Base-by-base conservation (phyloP, 2,113 vertebrate species). In the Pimephales promelas region DNA sequence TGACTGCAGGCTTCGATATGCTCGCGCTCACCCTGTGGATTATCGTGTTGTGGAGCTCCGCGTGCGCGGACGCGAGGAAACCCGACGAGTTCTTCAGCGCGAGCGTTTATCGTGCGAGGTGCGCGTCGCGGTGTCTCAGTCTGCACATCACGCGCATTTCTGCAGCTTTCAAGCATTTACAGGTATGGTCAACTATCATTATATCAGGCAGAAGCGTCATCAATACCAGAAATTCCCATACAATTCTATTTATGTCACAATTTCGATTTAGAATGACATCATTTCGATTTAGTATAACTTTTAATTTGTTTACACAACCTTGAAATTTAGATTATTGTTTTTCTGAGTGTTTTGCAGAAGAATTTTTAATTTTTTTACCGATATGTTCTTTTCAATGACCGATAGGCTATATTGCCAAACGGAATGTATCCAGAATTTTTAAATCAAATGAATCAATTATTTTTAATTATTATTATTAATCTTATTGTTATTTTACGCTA, bases 101-200 rank as follows among this genome's bases (percentile, higher is more conserved):
- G 87, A 95, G 96, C 31, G 88, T 97, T 81, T 95, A 92, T 89
- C 93, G 95, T 89, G 97, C 97, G 66, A 94, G 97, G 93, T 98
- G 97, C 94, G 92, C 96, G 61, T 96, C 97, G 88, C 94, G 97
- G 89, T 98, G 97, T 92, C 96, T 98, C 83, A 97, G 97, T 74
- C 94, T 98, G 91, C 97, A 98, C 93, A 96, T 98, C 94, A 98
- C 97, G 79, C 97, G 97, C 93, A 96, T 98, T 93, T 97, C 97
- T 80, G 96, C 96, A 77, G 96, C 96, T 79, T 96, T 96, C 94
- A 97, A 96, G 92, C 96, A 96, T 91, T 94, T 95, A 24, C 97
- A 98, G 97, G 97, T 98, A 95, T 62, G 91, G 81, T 83, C 70
- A 31, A 73, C 20, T 20, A 36, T 36, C 28, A 66, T 66, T 34